Conservation (phyloP, 2,888 invertebrate species). For the Drosophila paranaensis region DNA sequence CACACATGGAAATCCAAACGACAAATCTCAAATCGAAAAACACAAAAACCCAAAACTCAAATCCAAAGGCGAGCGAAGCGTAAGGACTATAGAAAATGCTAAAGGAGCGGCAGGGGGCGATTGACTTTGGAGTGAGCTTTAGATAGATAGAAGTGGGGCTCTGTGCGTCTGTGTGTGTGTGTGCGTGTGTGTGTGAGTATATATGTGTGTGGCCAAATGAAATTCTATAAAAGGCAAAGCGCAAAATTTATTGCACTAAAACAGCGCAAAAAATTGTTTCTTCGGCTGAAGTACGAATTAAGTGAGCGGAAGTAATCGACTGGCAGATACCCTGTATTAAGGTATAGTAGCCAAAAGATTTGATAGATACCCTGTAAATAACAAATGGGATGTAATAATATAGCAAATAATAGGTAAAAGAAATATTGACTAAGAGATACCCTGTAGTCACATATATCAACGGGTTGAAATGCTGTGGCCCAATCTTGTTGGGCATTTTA, state of each 20-base stretch:
- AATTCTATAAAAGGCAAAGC: constrained; percentile 79
- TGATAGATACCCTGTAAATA: not conserved
- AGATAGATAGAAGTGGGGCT: not conserved
- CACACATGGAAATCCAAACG: constrained; percentile 57
- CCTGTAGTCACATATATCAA: too few relatives aligned
- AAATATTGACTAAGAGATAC: not conserved
- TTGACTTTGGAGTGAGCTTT: constrained; percentile 32
- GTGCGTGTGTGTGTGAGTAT: not conserved
- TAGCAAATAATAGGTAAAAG: too few relatives aligned
- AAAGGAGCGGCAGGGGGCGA: constrained; percentile 9
- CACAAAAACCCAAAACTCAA: constrained; percentile 77
- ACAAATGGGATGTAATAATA: not conserved
- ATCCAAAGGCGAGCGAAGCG: constrained; percentile 78
- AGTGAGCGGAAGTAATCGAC: not conserved
- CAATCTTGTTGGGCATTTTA: too few relatives aligned
- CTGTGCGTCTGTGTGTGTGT: not conserved
- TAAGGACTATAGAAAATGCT: constrained; percentile 45
- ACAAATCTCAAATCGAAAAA: constrained; percentile 76
- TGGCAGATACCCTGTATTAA: constrained; percentile 23
- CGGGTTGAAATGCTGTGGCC: too few relatives aligned
- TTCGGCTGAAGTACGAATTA: constrained; percentile 18
- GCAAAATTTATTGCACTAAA: constrained; percentile 72
- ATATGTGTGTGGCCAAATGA: constrained; percentile 57
- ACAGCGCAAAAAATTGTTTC: constrained; percentile 56
- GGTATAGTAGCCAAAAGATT: not conserved